phyloP scores from a whole-genome alignment of 2,113 vertebrate species.

The Megaleporinus macrocephalus region DNA sequence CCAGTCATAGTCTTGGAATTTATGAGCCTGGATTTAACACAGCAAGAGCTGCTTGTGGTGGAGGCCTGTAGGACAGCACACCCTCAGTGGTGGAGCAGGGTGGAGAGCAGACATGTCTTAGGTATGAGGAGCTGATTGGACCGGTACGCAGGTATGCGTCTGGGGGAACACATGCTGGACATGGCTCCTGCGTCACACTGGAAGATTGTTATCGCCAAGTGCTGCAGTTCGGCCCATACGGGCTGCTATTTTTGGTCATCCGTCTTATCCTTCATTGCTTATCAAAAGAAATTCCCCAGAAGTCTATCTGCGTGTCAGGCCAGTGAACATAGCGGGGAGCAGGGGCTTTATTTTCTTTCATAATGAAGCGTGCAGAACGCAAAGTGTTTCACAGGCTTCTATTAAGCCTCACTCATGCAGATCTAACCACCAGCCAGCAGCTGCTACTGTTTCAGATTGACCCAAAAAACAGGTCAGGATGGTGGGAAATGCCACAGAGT shows the following conservation, averaged over 20 bases:
- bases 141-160: conserved; percentile 62
- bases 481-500: neutral
- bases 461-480: conserved; percentile 31
- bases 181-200: conserved; percentile 15
- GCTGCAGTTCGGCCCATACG: neutral
- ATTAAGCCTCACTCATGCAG: conserved; percentile 60
- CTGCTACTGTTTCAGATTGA: conserved; percentile 53
- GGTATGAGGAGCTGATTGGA: neutral
- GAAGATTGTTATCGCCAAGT: conserved; percentile 18
- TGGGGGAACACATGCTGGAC: neutral
- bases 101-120: neutral
- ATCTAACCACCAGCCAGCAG: conserved; percentile 62
- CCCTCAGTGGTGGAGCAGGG: neutral
- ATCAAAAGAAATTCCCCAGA: conserved; percentile 59
- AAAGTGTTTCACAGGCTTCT: conserved; percentile 62
- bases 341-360: conserved; percentile 55
- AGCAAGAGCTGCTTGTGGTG: neutral
- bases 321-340: neutral
- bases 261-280: conserved; percentile 48
- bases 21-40: conserved; percentile 27
- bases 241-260: conserved; percentile 47
- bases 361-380: conserved; percentile 39
- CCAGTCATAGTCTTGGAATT: conserved; percentile 28
- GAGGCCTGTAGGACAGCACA: conserved; percentile 7
- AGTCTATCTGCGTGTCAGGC: conserved; percentile 17